Base-by-base conservation (phyloP, 2,797 vertebrate genomes). In the Cyprinella venusta region DNA sequence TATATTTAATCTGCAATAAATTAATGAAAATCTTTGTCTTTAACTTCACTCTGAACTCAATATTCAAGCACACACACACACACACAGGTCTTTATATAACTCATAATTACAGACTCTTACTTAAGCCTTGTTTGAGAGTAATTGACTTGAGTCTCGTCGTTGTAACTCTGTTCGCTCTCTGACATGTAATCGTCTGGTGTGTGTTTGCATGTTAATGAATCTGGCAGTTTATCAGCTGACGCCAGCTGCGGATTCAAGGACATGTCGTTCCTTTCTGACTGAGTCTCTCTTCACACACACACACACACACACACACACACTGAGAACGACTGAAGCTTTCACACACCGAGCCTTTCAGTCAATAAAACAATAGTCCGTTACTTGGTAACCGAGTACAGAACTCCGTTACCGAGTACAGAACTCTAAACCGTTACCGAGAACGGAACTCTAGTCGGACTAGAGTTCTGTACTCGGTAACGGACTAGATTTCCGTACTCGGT, bases 211-310 rank as follows among this genome's bases (percentile, higher is more conserved):
- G 50, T 74, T 36, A 74, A 74, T 74, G 70, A 82, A 82, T 79
- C 69, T 79, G 76, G 78, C 75, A 88, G 42, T 89, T 88, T 85
- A 89, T 88, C 89, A 87, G 76, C 56, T 64, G 69, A 67, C 33
- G 82, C 86, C 89, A 87, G 88, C 89, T 79, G 36, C 83, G 86
- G 90, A 89, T 89, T 90, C 90, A 92, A 92, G 91, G 92, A 85
- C 92, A 80, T 18, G 86, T 90, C 90, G 87, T 89, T 89, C 90
- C 87, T 86, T 80, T 64, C 83, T 70, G 86, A 88, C 89, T 80
- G 85, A 84, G 79, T 65, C 61, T 45, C 69, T 42, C 30, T 48
- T 21, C 2, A 6, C 16, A 50, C 48, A 50, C 48, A 50, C 48
- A 10, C 40, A 42, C 40, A 40, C 40, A 40, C 38, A 40, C 40